phyloP scores from a whole-genome alignment of 2,888 invertebrate genomes.

The Caenorhabditis sinica region DNA sequence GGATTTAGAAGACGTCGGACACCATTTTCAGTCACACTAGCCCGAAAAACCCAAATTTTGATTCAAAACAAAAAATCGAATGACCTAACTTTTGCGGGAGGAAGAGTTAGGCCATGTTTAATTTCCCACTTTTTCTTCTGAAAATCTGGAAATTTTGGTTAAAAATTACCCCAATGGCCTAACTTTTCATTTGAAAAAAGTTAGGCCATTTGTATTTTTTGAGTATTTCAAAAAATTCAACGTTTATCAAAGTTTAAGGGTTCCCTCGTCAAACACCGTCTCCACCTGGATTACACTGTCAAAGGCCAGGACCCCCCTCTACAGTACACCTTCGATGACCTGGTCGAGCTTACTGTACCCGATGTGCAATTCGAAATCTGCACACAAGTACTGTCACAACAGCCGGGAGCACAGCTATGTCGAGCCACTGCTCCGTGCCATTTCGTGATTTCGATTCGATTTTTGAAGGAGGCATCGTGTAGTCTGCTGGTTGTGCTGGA shows the following conservation, averaged over 20 bases:
- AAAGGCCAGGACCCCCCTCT: constrained; percentile 14
- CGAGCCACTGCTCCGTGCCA: constrained; percentile 79
- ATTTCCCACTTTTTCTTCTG: no score
- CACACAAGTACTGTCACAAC: constrained; percentile 81
- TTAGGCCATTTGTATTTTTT: neutral
- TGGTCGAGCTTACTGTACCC: constrained; percentile 72
- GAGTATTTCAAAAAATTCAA: neutral
- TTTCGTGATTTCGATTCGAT: constrained; percentile 79
- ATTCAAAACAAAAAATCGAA: no score
- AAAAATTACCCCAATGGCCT: no score
- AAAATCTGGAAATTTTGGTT: no score
- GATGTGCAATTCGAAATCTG: constrained; percentile 79
- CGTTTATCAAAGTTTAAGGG: constrained; percentile 14
- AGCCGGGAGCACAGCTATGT: constrained; percentile 81
- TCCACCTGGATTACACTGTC: constrained; percentile 55
- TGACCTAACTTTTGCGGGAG: no score
- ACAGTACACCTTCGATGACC: constrained; percentile 72
- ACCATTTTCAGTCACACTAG: no score
- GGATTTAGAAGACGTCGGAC: no score
- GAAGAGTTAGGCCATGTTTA: no score
- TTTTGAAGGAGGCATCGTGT: constrained; percentile 47
- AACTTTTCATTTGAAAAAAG: no score
- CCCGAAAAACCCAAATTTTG: no score
- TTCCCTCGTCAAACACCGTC: constrained; percentile 54
- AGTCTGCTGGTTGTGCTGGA: constrained; percentile 75